These are phyloP conservation scores for Leptinotarsa tumamoca DNA, from an alignment of 2,888 invertebrate genomes.

Conservation along the genomic window DNA sequence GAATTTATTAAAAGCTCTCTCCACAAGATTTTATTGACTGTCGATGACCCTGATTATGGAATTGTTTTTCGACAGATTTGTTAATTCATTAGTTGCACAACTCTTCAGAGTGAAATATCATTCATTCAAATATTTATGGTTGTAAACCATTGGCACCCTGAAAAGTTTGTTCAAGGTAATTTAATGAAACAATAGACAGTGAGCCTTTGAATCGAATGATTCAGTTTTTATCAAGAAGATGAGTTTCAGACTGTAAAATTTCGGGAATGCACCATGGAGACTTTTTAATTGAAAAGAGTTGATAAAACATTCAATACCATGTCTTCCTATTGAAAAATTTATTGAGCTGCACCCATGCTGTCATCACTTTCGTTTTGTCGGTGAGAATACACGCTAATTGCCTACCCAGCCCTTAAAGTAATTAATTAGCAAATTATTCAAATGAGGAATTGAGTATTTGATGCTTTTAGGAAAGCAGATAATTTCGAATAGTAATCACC, in stretches of 20 bases:
- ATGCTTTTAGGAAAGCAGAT: too few species aligned
- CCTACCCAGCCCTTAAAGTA: slow-evolving; percentile 1
- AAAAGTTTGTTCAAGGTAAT: not conserved
- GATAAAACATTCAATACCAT: too few species aligned
- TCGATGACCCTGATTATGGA: not conserved
- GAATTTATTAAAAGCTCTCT: not conserved
- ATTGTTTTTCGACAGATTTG: not conserved
- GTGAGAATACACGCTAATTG: not conserved
- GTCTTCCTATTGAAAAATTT: too few species aligned
- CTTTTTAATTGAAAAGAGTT: too few species aligned
- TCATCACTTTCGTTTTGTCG: not conserved
- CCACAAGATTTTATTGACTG: not conserved
- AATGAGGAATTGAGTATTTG: too few species aligned
- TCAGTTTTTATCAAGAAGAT: too few species aligned
- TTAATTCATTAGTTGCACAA: not conserved
- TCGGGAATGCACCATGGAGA: too few species aligned
- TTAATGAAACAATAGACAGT: not conserved
- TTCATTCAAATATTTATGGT: not conserved
- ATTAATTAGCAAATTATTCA: not conserved
- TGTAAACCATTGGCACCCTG: not conserved
- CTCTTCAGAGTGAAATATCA: not conserved
- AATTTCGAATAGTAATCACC: too few species aligned
- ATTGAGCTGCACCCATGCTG: not conserved
- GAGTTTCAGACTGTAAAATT: too few species aligned
- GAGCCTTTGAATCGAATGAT: too few species aligned